Evolutionary conservation across 2,888 invertebrate genomes (phyloP).

Genomic region (Diarsia brunnea): DNA sequence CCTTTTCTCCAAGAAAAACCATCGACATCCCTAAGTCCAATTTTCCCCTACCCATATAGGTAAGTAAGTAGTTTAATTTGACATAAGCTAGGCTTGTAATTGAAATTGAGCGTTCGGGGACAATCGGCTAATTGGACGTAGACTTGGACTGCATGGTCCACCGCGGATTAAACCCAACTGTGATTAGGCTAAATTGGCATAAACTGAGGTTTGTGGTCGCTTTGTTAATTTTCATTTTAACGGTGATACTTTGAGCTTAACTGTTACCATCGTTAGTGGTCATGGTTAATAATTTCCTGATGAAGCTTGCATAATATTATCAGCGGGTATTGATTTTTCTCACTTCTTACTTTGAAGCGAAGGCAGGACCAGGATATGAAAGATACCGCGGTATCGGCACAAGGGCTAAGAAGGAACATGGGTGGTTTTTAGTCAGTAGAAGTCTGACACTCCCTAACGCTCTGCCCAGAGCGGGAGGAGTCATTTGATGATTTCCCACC

Average conservation of each 20-base stretch:
- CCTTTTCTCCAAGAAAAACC: constrained; percentile 49
- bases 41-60: constrained; percentile 12
- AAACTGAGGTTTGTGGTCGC: constrained; percentile 63
- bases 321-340: background rate
- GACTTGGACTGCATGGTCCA: constrained; percentile 41
- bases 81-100: constrained; percentile 65
- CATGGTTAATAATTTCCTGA: background rate
- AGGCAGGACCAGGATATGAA: no score
- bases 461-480: no score
- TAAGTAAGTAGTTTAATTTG: constrained; percentile 53
- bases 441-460: no score
- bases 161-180: constrained; percentile 57
- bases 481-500: no score
- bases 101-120: constrained; percentile 66
- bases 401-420: no score
- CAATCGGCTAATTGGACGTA: constrained; percentile 64
- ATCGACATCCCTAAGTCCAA: constrained; percentile 8
- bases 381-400: no score
- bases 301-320: background rate
- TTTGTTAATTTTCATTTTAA: constrained; percentile 53
- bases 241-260: constrained; percentile 18
- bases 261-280: constrained; percentile 13
- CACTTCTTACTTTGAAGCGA: background rate
- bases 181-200: constrained; percentile 61
- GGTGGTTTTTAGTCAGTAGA: no score